Evolutionary conservation across 2,888 invertebrate genomes (phyloP).

Genomic region (Allygus modestus): DNA sequence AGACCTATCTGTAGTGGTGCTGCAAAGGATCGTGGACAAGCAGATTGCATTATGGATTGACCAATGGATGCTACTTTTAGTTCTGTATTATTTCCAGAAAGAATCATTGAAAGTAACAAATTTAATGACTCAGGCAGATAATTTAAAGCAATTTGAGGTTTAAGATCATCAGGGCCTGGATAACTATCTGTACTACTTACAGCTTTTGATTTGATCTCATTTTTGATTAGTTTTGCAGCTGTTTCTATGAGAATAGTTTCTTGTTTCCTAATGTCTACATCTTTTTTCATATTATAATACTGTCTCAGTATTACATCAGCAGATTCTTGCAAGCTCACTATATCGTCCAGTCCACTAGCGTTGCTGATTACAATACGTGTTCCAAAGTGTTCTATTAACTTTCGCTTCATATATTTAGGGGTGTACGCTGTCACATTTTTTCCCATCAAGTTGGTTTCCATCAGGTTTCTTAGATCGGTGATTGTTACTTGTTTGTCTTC

Average conservation of each 20-base stretch:
- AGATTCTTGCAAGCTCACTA: background rate
- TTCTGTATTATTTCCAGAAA: background rate
- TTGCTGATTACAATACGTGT: slow-evolving; percentile 2
- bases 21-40: too few species aligned
- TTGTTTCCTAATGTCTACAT: background rate
- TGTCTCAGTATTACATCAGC: slow-evolving; percentile 1
- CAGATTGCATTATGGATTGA: too few species aligned
- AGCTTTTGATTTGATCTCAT: background rate
- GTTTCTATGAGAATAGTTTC: background rate
- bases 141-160: background rate
- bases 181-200: background rate
- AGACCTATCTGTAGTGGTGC: too few species aligned
- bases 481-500: slow-evolving; percentile 3
- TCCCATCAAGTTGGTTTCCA: slow-evolving; percentile 5
- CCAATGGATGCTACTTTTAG: too few species aligned
- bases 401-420: background rate
- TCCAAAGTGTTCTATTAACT: slow-evolving; percentile 9
- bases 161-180: background rate
- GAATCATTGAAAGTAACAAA: background rate
- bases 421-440: background rate
- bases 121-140: slow-evolving; percentile 4
- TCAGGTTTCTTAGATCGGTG: background rate
- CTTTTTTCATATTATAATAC: slow-evolving; percentile 2
- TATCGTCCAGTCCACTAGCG: background rate
- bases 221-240: background rate